phyloP scores from a whole-genome alignment of 2,888 invertebrate genomes.

The Pyralis farinalis region DNA sequence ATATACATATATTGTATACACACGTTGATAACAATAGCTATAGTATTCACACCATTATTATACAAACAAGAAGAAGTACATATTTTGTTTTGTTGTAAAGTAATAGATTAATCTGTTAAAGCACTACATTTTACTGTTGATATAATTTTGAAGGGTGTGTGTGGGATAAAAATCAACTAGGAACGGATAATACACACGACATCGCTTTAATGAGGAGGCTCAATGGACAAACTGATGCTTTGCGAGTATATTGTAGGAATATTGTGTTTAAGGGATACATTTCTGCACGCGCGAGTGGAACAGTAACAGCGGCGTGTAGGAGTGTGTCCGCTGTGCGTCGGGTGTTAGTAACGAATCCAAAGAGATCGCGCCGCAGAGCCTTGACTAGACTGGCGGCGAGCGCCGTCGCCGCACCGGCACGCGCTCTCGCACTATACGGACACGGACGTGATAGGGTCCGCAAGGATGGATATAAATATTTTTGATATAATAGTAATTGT shows the following conservation, averaged over 20 bases:
- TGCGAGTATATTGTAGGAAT: conserved; percentile 52
- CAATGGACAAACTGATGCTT: conserved; percentile 53
- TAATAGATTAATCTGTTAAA: conserved; percentile 73
- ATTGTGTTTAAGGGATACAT: conserved; percentile 43
- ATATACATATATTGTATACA: conserved; percentile 40
- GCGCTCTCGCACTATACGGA: conserved; percentile 27
- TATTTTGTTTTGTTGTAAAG: conserved; percentile 70
- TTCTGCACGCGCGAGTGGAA: conserved; percentile 45
- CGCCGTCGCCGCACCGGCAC: conserved; percentile 13
- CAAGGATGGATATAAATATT: conserved; percentile 53
- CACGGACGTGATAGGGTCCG: conserved; percentile 34
- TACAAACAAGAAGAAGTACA: conserved; percentile 53
- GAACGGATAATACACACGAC: conserved; percentile 46
- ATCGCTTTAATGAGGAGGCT: conserved; percentile 66
- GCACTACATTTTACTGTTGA: conserved; percentile 53
- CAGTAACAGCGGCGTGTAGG: conserved; percentile 38
- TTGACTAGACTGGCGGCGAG: conserved; percentile 31
- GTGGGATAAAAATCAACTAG: conserved; percentile 53
- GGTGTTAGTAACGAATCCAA: conserved; percentile 62
- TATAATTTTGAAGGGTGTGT: conserved; percentile 55
- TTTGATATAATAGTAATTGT: conserved; percentile 74
- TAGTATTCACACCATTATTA: conserved; percentile 53
- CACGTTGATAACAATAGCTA: conserved; percentile 62
- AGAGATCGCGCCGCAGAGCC: conserved; percentile 33
- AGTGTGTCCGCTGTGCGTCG: conserved; percentile 38